A percentile compares a stretch with the other conserved stretches of the same genome.
These are phyloP conservation scores for Thripadectes ignobilis DNA, from an alignment of 2,797 vertebrate species.

Conservation along the genomic window DNA sequence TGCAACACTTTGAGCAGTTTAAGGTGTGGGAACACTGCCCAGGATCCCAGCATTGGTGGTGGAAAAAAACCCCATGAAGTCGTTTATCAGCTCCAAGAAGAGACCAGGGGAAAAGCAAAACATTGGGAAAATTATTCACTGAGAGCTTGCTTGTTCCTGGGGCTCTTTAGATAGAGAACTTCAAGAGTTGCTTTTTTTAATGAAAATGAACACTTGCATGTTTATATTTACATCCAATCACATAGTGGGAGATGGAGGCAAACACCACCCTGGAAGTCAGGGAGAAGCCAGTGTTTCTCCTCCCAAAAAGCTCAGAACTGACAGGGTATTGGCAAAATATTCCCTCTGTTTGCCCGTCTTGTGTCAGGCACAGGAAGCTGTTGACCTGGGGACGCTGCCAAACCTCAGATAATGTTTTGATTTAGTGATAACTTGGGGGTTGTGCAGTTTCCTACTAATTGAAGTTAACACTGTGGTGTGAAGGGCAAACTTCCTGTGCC, in stretches of 20 bases:
- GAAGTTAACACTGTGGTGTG: background rate
- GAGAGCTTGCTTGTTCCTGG: background rate
- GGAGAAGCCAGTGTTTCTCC: background rate
- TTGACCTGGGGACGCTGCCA: background rate
- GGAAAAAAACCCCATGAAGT: background rate
- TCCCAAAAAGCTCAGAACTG: background rate
- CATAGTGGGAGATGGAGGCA: rapidly evolving
- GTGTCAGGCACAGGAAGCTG: background rate
- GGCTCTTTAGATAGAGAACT: background rate
- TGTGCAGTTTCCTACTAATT: background rate
- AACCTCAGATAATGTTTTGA: background rate
- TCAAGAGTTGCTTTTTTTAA: background rate
- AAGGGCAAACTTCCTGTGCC: slow-evolving; percentile 18
- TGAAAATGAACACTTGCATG: background rate
- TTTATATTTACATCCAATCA: background rate
- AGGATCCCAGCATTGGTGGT: background rate
- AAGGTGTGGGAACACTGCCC: background rate
- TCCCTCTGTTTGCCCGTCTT: rapidly evolving
- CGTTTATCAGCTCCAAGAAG: background rate
- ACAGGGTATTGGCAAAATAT: background rate
- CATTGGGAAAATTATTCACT: background rate
- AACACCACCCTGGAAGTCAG: background rate
- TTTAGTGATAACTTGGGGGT: background rate
- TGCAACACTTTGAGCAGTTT: background rate
- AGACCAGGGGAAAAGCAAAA: background rate